These are phyloP conservation scores for Pseudorhombus dupliciocellatus DNA, from an alignment of 2,113 vertebrate species.

Conservation along the genomic window DNA sequence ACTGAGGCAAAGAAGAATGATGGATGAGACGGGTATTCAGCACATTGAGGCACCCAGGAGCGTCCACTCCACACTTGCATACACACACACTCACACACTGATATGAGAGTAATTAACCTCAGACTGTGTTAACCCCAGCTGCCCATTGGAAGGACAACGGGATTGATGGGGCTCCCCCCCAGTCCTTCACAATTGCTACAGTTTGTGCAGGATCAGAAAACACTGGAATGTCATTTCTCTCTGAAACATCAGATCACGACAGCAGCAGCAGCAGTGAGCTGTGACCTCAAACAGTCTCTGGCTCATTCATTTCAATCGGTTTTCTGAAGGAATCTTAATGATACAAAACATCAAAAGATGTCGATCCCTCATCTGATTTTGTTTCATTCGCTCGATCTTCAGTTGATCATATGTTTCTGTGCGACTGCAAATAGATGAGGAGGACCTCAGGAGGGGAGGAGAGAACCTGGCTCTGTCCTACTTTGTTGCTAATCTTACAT, in stretches of 20 bases:
- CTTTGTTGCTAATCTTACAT: constrained; percentile 61
- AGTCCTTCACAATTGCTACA: constrained; percentile 69
- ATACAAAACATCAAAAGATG: neutral
- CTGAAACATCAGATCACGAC: neutral
- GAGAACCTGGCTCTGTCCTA: constrained; percentile 59
- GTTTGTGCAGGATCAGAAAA: constrained; percentile 51
- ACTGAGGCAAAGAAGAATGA: constrained; percentile 70
- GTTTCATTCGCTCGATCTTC: constrained; percentile 9
- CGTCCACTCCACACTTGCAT: constrained; percentile 62
- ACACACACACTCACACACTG: constrained; percentile 49
- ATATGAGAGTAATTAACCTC: constrained; percentile 87
- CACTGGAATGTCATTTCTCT: constrained; percentile 15
- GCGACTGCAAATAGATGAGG: constrained; percentile 45
- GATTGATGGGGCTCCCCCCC: constrained; percentile 80
- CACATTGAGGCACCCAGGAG: constrained; percentile 75
- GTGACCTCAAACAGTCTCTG: neutral
- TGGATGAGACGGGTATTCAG: constrained; percentile 79
- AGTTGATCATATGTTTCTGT: constrained; percentile 18
- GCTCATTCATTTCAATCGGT: neutral
- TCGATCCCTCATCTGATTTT: constrained; percentile 12
- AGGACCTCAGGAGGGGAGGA: constrained; percentile 43
- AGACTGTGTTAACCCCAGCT: constrained; percentile 79
- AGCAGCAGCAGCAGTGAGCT: neutral
- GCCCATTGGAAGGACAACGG: constrained; percentile 83
- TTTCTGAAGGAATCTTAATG: neutral